Percentiles rank a stretch among this genome's conserved stretches.
Conservation (phyloP, 2,113 vertebrate species). For the Mungos mungo region DNA sequence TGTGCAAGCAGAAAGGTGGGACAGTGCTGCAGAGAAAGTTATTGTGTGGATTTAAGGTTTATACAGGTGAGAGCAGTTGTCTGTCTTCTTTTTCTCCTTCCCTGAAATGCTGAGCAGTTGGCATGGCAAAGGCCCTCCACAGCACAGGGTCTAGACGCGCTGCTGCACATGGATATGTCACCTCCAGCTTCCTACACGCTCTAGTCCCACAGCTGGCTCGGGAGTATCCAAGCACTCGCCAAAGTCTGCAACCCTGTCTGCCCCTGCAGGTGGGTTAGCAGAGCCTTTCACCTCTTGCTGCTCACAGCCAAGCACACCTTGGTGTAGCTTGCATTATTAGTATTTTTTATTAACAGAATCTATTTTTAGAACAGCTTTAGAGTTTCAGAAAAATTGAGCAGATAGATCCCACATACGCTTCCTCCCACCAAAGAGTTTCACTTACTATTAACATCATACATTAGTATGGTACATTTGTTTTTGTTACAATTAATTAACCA, state of each 20-base stretch:
- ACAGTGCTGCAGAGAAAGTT: not conserved
- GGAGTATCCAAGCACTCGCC: not conserved
- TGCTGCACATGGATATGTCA: not conserved
- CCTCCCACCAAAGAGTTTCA: not conserved
- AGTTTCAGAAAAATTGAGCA: constrained; percentile 1
- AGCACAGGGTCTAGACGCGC: not conserved
- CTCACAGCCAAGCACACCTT: not conserved
- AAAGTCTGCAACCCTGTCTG: not conserved
- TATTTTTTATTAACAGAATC: constrained; percentile 15
- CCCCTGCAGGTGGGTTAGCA: not conserved
- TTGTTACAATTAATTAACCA: not conserved
- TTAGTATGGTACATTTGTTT: not conserved
- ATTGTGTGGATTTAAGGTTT: not conserved
- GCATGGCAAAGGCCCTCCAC: not conserved
- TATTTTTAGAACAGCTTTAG: constrained; percentile 21
- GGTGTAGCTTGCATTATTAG: not conserved
- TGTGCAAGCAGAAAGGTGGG: not conserved
- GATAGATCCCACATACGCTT: not conserved
- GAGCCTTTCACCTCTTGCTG: not conserved
- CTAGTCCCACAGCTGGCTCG: not conserved
- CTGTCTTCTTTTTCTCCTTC: not conserved
- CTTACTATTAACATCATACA: not conserved
- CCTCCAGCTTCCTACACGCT: not conserved
- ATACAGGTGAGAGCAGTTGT: not conserved
- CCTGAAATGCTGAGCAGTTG: not conserved